Conservation (phyloP, 1,140 invertebrate species). For the Planococcus citri region DNA sequence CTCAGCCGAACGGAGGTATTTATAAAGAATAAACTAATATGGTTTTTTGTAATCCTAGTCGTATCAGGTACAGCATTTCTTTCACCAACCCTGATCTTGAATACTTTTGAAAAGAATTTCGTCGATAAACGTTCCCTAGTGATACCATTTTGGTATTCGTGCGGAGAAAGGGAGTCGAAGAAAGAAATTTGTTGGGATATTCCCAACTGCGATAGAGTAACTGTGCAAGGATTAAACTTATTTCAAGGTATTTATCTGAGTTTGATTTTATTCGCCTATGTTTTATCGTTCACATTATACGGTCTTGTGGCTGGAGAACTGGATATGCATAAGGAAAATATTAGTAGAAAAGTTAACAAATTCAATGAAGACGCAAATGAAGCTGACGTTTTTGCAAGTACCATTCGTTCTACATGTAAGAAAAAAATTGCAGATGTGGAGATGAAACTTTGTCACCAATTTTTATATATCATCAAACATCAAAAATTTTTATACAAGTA, state of each 20-base stretch:
- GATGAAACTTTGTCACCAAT: not conserved
- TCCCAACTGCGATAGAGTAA: not conserved
- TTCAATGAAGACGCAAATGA: not conserved
- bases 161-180: not conserved
- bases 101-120: not conserved
- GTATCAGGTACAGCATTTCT: not conserved
- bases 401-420: no score
- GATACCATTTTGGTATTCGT: not conserved
- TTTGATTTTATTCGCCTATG: not conserved
- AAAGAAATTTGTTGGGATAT: not conserved
- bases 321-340: not conserved
- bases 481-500: not conserved
- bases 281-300: not conserved
- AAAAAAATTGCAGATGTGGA: not conserved
- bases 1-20: not conserved
- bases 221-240: no score
- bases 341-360: not conserved
- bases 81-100: not conserved
- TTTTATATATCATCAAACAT: not conserved
- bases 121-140: not conserved
- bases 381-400: not conserved
- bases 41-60: not conserved
- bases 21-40: not conserved
- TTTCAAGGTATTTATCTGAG: no score
- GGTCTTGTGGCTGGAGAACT: not conserved